Percentiles rank a stretch among this genome's conserved stretches.
Conservation (phyloP, 2,888 invertebrate genomes). For the Sarcophaga caerulescens region DNA sequence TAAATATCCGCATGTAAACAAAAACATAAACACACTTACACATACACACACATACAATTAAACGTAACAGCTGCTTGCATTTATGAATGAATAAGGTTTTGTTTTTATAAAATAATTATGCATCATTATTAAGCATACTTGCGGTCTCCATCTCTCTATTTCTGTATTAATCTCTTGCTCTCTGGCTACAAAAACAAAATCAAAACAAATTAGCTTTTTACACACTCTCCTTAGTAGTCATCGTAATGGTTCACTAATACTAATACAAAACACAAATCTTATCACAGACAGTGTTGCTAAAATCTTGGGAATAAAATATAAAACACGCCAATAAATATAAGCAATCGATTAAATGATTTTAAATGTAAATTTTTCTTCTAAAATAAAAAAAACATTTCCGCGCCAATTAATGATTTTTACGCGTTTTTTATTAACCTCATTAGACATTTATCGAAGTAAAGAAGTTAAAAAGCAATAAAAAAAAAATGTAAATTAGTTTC, state of each 20-base stretch:
- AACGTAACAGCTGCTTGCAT: not conserved
- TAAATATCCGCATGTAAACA: slow-evolving; percentile 20
- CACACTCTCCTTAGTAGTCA: not conserved
- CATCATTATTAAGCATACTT: not conserved
- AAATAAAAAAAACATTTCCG: slow-evolving; percentile 3
- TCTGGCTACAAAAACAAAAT: not conserved
- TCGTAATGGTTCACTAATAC: not conserved
- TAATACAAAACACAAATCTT: slow-evolving; percentile 13
- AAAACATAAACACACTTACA: not conserved
- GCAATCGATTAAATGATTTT: not conserved
- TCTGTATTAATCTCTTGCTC: not conserved
- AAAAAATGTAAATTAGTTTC: too few relatives aligned
- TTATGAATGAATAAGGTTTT: slow-evolving; percentile 11
- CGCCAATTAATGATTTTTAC: slow-evolving; percentile 1
- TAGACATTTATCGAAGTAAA: not conserved
- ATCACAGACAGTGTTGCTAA: slow-evolving; percentile 26
- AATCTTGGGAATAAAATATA: not conserved
- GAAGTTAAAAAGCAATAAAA: too few relatives aligned
- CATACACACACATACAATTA: not conserved
- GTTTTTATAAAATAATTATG: not conserved
- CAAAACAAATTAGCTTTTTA: not conserved
- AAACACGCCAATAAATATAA: not conserved
- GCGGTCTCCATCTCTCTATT: not conserved
- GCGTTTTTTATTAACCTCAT: not conserved
- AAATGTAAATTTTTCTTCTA: not conserved